These are phyloP conservation scores for human (Homo sapiens) DNA, from an alignment of 2,113 vertebrate genomes.

Conservation along the genomic window GRCh38 chrX:93681001-93681500, in stretches of 20 bases:
- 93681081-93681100: neutral
- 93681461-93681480: neutral
- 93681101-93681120: neutral
- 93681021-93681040: neutral
- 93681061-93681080: neutral
- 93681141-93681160: neutral
- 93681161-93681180: neutral
- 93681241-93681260: too few relatives aligned
- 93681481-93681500: neutral
- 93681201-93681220: neutral
- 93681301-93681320: neutral
- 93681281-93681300: too few relatives aligned
- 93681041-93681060: neutral
- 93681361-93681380: neutral
- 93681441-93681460: neutral
- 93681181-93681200: neutral
- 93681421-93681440: neutral
- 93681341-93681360: neutral
- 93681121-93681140: neutral
- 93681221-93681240: too few relatives aligned
- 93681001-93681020: neutral
- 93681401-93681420: neutral
- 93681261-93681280: too few relatives aligned
- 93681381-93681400: neutral
- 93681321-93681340: conserved; percentile 18